Conservation (phyloP, 2,888 invertebrate genomes). For the Mesochorus sp. region DNA sequence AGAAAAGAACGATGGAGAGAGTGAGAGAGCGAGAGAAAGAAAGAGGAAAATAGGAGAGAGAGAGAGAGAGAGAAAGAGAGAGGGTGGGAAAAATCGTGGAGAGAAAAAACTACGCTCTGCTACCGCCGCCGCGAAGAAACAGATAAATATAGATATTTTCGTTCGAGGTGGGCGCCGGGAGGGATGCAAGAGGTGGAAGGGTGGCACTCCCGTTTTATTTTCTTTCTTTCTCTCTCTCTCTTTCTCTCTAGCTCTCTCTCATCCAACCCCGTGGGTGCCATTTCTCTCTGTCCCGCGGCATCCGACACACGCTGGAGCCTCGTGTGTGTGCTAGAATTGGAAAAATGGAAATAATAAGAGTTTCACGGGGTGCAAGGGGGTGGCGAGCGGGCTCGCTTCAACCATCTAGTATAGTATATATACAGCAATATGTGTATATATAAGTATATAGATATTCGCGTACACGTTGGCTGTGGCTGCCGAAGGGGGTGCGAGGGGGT, state of each 20-base stretch:
- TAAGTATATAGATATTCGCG: background rate
- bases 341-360: constrained; percentile 82
- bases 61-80: constrained; percentile 57
- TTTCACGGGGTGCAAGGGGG: constrained; percentile 65
- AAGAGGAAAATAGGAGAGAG: constrained; percentile 9
- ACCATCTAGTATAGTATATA: constrained; percentile 12
- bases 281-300: constrained; percentile 39
- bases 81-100: constrained; percentile 55
- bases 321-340: constrained; percentile 74
- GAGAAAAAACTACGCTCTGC: constrained; percentile 42
- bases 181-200: constrained; percentile 66
- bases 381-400: constrained; percentile 57
- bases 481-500: constrained; percentile 57
- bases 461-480: constrained; percentile 48
- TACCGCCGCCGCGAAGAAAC: constrained; percentile 76
- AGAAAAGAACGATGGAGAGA: constrained; percentile 11
- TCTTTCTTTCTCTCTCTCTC: constrained; percentile 14
- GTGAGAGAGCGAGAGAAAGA: too few species aligned
- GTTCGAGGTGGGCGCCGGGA: constrained; percentile 68
- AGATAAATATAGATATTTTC: constrained; percentile 81
- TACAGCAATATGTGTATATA: background rate
- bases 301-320: constrained; percentile 20
- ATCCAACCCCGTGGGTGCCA: constrained; percentile 31
- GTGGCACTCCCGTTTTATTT: constrained; percentile 48
- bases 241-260: constrained; percentile 26